phyloP scores from a whole-genome alignment of 2,888 invertebrate genomes.

The Ophion ventricosus region DNA sequence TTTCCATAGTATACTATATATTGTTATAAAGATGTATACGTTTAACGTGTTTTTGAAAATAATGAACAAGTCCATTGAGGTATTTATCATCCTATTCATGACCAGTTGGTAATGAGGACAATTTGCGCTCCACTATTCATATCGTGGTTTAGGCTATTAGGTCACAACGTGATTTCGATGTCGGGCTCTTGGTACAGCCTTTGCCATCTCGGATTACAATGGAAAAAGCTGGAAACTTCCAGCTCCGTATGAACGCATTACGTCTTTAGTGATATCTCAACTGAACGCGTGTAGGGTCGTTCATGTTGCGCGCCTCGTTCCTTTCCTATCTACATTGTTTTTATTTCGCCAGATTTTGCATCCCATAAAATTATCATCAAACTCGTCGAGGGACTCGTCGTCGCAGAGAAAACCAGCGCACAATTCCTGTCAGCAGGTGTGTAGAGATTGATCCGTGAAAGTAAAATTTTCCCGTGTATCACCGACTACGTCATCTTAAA shows the following conservation, averaged over 20 bases:
- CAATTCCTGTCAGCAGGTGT: slow-evolving; percentile 85
- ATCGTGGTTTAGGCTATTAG: too few relatives aligned
- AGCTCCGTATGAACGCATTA: not conserved
- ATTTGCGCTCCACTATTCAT: too few relatives aligned
- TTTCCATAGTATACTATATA: too few relatives aligned
- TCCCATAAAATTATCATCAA: slow-evolving; percentile 85
- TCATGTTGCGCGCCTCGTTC: not conserved
- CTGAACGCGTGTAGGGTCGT: not conserved
- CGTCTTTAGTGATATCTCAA: not conserved
- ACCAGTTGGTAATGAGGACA: too few relatives aligned
- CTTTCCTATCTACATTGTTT: slow-evolving; percentile 23
- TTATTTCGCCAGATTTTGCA: slow-evolving; percentile 83
- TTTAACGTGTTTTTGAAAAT: too few relatives aligned
- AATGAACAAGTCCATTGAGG: too few relatives aligned
- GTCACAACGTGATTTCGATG: too few relatives aligned
- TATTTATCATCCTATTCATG: too few relatives aligned
- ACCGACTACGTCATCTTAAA: slow-evolving; percentile 13
- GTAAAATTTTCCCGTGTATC: slow-evolving; percentile 12
- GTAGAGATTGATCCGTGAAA: slow-evolving; percentile 61
- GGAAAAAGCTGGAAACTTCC: not conserved
- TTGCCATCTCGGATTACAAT: too few relatives aligned
- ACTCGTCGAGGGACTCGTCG: slow-evolving; percentile 85
- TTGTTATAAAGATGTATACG: too few relatives aligned
- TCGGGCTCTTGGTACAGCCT: too few relatives aligned
- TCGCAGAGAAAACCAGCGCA: slow-evolving; percentile 86